These are phyloP conservation scores for Cydia splendana DNA, from an alignment of 1,140 invertebrate species.

Conservation along the genomic window DNA sequence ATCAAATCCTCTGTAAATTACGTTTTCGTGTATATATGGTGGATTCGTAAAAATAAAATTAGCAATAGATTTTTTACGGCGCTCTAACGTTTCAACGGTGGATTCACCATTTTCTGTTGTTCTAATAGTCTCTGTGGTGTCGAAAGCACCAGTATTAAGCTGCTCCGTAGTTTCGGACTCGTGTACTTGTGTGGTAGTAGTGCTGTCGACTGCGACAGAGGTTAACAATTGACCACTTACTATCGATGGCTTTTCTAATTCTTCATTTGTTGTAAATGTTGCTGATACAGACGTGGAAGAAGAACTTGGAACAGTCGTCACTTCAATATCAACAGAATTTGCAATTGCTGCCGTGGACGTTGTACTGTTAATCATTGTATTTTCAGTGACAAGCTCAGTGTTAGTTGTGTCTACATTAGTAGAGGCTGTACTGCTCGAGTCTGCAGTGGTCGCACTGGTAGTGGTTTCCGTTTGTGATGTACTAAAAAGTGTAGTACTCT, in stretches of 20 bases:
- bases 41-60: slow-evolving; percentile 70
- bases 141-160: not conserved
- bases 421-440: not conserved
- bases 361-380: slow-evolving; percentile 10
- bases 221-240: not conserved
- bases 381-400: not conserved
- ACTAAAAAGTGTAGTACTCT: slow-evolving; percentile 29
- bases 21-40: slow-evolving; percentile 61
- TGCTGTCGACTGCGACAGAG: not conserved
- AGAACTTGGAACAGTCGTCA: slow-evolving; percentile 27
- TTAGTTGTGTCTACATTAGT: not conserved
- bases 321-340: slow-evolving; percentile 33
- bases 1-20: slow-evolving; percentile 65
- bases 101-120: slow-evolving; percentile 47
- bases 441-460: slow-evolving; percentile 23
- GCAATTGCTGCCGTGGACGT: not conserved
- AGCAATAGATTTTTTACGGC: slow-evolving; percentile 70
- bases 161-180: not conserved
- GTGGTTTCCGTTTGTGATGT: not conserved
- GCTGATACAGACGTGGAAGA: slow-evolving; percentile 34
- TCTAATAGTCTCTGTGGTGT: slow-evolving; percentile 28
- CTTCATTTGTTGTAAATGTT: slow-evolving; percentile 42
- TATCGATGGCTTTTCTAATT: slow-evolving; percentile 36
- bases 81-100: slow-evolving; percentile 60
- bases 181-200: not conserved